Conservation (phyloP, 2,888 invertebrate species). For the Drosophila nr. medialis region DNA sequence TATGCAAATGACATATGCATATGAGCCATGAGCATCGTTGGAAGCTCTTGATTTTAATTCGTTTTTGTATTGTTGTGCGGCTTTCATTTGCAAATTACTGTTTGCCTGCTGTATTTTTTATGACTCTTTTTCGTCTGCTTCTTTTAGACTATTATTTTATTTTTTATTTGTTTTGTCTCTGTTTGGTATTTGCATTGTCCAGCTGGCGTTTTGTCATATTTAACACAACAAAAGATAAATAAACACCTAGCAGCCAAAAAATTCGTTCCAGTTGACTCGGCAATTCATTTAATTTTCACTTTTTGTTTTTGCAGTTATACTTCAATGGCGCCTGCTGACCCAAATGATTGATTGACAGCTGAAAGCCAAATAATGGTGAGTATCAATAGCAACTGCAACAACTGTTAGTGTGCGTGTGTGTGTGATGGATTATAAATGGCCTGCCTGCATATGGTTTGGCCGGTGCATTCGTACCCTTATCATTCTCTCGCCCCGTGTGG, state of each 20-base stretch:
- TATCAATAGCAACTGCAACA: conserved; percentile 31
- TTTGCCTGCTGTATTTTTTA: conserved; percentile 61
- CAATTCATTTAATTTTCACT: conserved; percentile 50
- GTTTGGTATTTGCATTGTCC: conserved; percentile 45
- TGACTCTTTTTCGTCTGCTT: conserved; percentile 14
- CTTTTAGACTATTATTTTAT: neutral
- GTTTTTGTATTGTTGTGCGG: conserved; percentile 29
- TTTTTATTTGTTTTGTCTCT: conserved; percentile 1
- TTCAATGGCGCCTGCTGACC: conserved; percentile 20
- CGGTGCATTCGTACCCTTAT: conserved; percentile 91
- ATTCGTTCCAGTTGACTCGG: conserved; percentile 40
- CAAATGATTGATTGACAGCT: conserved; percentile 72
- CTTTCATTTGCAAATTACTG: conserved; percentile 72
- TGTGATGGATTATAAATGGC: conserved; percentile 33
- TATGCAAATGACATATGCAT: conserved; percentile 75
- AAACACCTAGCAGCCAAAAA: conserved; percentile 21
- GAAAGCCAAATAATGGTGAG: conserved; percentile 59
- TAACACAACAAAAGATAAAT: conserved; percentile 14
- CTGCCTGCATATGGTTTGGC: conserved; percentile 48
- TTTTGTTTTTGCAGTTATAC: conserved; percentile 21
- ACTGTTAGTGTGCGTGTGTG: conserved; percentile 8
- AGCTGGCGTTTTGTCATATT: conserved; percentile 46
- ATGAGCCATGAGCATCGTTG: conserved; percentile 51
- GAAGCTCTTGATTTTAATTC: conserved; percentile 19
- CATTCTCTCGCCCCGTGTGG: conserved; percentile 96